Percentiles rank a stretch among this genome's conserved stretches.
Evolutionary conservation across 2,113 vertebrate species (phyloP).

Genomic region (Chamaea fasciata): DNA sequence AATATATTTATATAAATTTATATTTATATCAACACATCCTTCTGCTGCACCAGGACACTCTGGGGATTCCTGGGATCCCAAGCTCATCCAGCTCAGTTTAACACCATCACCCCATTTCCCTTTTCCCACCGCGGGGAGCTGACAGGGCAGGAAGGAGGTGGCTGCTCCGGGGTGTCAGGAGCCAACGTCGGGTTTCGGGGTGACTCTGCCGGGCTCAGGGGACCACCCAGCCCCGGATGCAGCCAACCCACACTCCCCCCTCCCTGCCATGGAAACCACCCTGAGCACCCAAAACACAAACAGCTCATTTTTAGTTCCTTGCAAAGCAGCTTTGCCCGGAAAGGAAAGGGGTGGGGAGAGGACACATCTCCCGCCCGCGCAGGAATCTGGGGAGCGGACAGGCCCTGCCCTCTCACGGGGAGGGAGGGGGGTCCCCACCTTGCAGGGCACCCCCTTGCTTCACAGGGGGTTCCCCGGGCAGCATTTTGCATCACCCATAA

Average conservation of each 20-base stretch:
- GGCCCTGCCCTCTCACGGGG: accelerated
- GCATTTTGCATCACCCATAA: background rate
- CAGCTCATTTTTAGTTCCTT: conserved; percentile 47
- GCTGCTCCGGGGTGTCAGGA: background rate
- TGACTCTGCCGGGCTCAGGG: background rate
- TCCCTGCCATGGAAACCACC: conserved; percentile 1
- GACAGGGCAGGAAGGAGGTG: background rate
- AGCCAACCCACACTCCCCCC: background rate
- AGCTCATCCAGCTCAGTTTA: background rate
- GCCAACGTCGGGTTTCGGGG: accelerated
- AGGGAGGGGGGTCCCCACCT: background rate
- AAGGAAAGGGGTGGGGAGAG: conserved; percentile 27
- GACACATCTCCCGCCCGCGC: accelerated
- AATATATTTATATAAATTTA: background rate
- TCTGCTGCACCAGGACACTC: background rate
- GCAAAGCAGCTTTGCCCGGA: background rate
- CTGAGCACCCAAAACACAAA: conserved; percentile 5
- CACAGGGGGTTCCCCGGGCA: accelerated
- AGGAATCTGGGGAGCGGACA: background rate
- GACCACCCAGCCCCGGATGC: background rate
- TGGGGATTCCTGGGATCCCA: background rate
- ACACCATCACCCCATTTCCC: background rate
- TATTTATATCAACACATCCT: background rate
- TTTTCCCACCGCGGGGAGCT: background rate
- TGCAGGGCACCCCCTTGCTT: accelerated